Evolutionary conservation across 2,113 vertebrate genomes (phyloP).

Genomic region (Vulpes lagopus): DNA sequence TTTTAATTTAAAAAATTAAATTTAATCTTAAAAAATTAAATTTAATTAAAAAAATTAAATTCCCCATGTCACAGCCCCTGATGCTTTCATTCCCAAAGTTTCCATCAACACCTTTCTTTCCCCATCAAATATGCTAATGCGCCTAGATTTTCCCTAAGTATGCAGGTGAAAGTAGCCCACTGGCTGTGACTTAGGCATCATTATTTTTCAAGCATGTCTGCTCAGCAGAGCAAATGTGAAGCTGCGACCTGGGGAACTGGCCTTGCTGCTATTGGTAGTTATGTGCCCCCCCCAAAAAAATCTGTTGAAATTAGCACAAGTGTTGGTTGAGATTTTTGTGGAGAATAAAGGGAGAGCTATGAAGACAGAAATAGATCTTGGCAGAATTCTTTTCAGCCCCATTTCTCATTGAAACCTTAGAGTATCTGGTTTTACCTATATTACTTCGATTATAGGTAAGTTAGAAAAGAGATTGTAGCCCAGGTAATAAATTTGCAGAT

Average conservation of each 20-base stretch:
- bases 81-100: background rate
- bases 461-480: background rate
- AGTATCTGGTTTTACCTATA: background rate
- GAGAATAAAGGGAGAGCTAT: background rate
- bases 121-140: background rate
- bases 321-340: background rate
- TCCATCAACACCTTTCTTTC: background rate
- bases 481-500: background rate
- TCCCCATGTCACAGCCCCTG: background rate
- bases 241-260: rapidly evolving
- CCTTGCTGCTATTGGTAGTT: background rate
- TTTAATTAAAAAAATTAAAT: too few species aligned
- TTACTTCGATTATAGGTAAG: background rate
- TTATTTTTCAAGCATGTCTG: background rate
- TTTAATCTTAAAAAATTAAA: too few species aligned
- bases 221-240: background rate
- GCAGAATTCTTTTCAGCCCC: background rate
- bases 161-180: background rate
- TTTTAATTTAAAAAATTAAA: background rate
- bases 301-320: background rate
- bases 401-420: background rate
- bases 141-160: too few species aligned
- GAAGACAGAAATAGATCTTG: background rate
- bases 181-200: background rate
- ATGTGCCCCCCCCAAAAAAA: background rate